Percentiles rank a stretch among this genome's conserved stretches.
These are phyloP conservation scores for Cistogaster globosa DNA, from an alignment of 2,888 invertebrate species.

Conservation along the genomic window DNA sequence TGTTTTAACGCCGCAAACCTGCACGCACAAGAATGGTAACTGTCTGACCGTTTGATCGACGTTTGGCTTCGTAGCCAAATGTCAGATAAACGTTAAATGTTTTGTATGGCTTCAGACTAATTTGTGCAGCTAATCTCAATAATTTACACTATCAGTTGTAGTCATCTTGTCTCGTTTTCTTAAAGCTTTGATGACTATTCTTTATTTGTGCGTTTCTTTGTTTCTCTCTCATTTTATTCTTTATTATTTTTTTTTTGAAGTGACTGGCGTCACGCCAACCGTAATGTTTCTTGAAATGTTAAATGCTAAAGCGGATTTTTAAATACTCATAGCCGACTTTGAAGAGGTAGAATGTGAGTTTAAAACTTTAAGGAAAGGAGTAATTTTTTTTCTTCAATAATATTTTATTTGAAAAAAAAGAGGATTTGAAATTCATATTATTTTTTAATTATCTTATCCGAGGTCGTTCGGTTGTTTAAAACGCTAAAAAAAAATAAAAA, in stretches of 20 bases:
- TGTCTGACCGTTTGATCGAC: conserved; percentile 66
- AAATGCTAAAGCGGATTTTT: conserved; percentile 25
- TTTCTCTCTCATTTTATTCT: conserved; percentile 5
- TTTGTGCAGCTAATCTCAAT: conserved; percentile 74
- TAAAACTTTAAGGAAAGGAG: neutral
- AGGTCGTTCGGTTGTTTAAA: no score
- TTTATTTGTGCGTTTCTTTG: conserved; percentile 35
- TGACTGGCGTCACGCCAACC: conserved; percentile 53
- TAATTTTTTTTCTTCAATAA: neutral
- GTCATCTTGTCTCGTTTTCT: conserved; percentile 74
- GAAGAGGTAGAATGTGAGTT: neutral
- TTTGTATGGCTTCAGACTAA: conserved; percentile 72
- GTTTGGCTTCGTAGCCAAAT: conserved; percentile 63
- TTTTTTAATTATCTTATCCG: no score
- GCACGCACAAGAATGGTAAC: conserved; percentile 36
- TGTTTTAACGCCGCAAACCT: conserved; percentile 55
- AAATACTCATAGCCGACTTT: neutral
- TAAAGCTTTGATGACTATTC: conserved; percentile 68
- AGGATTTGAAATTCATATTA: no score
- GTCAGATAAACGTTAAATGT: conserved; percentile 69
- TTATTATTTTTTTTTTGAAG: conserved; percentile 32
- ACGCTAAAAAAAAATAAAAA: no score
- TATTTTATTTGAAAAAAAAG: no score
- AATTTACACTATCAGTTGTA: conserved; percentile 74
- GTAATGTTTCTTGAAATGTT: conserved; percentile 34